These are phyloP conservation scores for Habrosyne pyritoides DNA, from an alignment of 2,888 invertebrate genomes.

Conservation along the genomic window DNA sequence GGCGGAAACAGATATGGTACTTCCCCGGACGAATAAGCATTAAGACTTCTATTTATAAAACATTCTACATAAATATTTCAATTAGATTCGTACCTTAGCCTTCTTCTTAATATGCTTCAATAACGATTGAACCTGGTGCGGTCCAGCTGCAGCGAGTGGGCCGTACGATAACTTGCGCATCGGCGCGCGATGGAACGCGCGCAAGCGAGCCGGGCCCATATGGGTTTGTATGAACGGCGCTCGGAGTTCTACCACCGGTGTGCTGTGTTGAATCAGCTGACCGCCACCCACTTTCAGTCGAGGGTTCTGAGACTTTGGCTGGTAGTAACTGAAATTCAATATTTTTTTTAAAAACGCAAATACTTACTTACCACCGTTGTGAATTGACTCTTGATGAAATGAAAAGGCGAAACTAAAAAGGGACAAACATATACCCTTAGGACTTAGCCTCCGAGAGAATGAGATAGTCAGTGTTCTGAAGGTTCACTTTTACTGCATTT, in stretches of 20 bases:
- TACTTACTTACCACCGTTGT: neutral
- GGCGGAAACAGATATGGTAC: too few relatives aligned
- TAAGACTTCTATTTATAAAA: too few relatives aligned
- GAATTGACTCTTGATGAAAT: too few relatives aligned
- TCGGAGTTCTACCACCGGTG: conserved; percentile 97
- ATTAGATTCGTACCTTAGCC: conserved; percentile 85
- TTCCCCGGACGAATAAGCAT: too few relatives aligned
- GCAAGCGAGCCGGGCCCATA: conserved; percentile 88
- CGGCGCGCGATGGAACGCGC: conserved; percentile 97
- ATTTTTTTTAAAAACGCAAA: neutral
- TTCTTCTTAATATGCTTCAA: conserved; percentile 96
- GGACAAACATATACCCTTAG: too few relatives aligned
- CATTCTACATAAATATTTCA: too few relatives aligned
- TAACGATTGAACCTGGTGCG: conserved; percentile 93
- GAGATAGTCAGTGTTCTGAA: too few relatives aligned
- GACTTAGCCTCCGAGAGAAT: too few relatives aligned
- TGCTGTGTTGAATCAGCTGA: conserved; percentile 97
- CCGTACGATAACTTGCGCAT: conserved; percentile 95
- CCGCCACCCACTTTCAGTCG: conserved; percentile 94
- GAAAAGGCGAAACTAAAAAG: too few relatives aligned
- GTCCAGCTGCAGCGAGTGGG: conserved; percentile 86
- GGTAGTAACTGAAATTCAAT: conserved; percentile 90
- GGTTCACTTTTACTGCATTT: too few relatives aligned
- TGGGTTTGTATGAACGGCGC: conserved; percentile 98
- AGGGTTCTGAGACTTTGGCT: conserved; percentile 93